A percentile compares a stretch with the other conserved stretches of the same genome.
phyloP scores from a whole-genome alignment of 2,888 invertebrate genomes.

The Lissocephala sabroskyi region DNA sequence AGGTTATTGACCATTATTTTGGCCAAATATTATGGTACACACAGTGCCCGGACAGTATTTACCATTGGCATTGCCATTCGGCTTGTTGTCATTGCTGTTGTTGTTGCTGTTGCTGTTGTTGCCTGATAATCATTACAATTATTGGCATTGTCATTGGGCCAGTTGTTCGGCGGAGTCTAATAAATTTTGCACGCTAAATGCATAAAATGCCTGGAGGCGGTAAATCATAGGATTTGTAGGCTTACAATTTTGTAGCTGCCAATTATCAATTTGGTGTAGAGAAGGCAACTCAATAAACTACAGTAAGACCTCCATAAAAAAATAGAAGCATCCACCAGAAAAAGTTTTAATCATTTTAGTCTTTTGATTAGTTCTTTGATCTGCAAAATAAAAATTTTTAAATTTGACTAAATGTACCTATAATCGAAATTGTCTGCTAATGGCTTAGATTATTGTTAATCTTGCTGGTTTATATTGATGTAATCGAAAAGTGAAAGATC shows the following conservation, averaged over 20 bases:
- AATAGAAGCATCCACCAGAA: too few relatives aligned
- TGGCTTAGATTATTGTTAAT: too few relatives aligned
- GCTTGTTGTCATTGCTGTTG: slow-evolving; percentile 13
- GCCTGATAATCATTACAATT: slow-evolving; percentile 43
- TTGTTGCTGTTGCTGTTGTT: slow-evolving; percentile 17
- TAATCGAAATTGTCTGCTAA: too few relatives aligned
- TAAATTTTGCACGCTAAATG: slow-evolving; percentile 45
- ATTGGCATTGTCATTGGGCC: slow-evolving; percentile 30
- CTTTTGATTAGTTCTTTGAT: too few relatives aligned
- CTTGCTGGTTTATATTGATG: too few relatives aligned
- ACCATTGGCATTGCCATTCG: too few relatives aligned
- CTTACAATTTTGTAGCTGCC: neutral
- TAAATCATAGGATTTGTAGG: neutral
- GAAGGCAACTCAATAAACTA: neutral
- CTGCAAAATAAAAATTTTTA: too few relatives aligned
- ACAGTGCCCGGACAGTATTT: too few relatives aligned
- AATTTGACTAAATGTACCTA: too few relatives aligned
- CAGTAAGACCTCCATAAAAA: too few relatives aligned
- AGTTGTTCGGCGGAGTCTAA: slow-evolving; percentile 15
- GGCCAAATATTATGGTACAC: slow-evolving; percentile 11
- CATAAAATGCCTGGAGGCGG: slow-evolving; percentile 32
- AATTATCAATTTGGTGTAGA: neutral
- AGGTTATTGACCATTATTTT: slow-evolving; percentile 59
- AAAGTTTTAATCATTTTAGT: too few relatives aligned
- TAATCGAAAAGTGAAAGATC: too few relatives aligned